Base-by-base conservation (phyloP, 2,797 vertebrate species). In the Notolepis coatsorum region DNA sequence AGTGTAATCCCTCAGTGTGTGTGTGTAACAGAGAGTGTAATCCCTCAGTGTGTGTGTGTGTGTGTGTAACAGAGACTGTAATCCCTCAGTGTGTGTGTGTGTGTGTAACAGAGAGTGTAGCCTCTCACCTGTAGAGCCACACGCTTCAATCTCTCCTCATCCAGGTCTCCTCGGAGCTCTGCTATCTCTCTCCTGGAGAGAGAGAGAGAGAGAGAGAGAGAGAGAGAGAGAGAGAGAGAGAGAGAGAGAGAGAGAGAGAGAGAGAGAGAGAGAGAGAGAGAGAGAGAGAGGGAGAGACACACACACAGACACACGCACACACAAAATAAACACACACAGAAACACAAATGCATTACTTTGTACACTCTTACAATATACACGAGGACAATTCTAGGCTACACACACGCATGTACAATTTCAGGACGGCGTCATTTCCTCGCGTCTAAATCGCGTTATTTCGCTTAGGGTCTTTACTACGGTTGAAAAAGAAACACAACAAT, bases 151-250 rank as follows among this genome's bases (percentile, higher is more conserved):
- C 89, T 93, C 62, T 99, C 97, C 50, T 97, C 95, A 63, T 97
- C 95, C 86, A 99, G 88, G 75, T 97, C 96, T 68, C 69, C 91
- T 75, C 92, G 92, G 0, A 99, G 80, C 74, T 95, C 96, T 28
- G 92, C 84, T 39, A 99, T 92, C 91, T 99, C 95, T 92, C 92
- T 97, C 94, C 97, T 99, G 86, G 57, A 76, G 80, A 60, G 0
- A 65, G 10, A 68, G 17, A 57, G 5, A 82, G 27, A 42, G 1
- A 21, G 7, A 59, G 2, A 49, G 3, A 28, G 6, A 58, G 15
- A 37, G 23, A 50, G 10, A 61, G 23, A 48, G 18, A 21, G 35
- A 53, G 33, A 37, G 10, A 33, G 33, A 51, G 30, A 18, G 20
- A 53, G 10, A 51, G 33, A 50, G 24, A 30, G 9, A n/a, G 24